Evolutionary conservation across 2,113 vertebrate genomes (phyloP).

Genomic region (Catharus fuscescens): DNA sequence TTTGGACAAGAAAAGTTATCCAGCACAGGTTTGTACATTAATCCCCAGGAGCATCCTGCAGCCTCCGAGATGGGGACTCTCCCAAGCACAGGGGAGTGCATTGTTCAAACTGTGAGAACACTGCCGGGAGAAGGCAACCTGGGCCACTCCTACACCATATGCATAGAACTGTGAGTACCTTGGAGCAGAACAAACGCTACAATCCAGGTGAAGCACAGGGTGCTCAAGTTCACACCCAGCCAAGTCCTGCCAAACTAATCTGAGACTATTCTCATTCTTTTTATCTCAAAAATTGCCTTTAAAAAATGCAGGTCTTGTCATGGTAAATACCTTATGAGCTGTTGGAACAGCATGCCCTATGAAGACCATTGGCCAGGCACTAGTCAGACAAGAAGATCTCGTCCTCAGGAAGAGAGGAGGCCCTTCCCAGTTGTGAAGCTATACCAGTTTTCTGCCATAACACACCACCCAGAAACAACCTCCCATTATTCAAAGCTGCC

Average conservation of each 20-base stretch:
- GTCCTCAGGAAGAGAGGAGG: background rate
- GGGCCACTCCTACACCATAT: background rate
- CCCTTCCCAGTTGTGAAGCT: background rate
- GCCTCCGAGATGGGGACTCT: background rate
- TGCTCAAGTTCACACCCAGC: background rate
- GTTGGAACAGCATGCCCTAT: rapidly evolving
- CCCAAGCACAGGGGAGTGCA: rapidly evolving
- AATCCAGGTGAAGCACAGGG: background rate
- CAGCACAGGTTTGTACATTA: rapidly evolving
- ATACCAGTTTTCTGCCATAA: rapidly evolving
- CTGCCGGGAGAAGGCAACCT: background rate
- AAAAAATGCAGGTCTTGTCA: background rate
- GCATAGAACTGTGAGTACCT: background rate
- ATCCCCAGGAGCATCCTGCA: rapidly evolving
- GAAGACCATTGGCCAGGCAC: background rate
- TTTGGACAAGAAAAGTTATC: background rate
- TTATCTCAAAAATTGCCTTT: background rate
- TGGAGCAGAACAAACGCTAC: background rate
- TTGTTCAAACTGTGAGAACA: background rate
- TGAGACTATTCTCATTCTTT: rapidly evolving
- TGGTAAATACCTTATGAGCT: background rate
- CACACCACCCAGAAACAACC: background rate
- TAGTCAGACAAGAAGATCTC: background rate
- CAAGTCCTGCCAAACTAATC: background rate
- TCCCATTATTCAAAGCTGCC: background rate